Conservation (phyloP, 1,140 invertebrate species). For the Lineus longissimus region DNA sequence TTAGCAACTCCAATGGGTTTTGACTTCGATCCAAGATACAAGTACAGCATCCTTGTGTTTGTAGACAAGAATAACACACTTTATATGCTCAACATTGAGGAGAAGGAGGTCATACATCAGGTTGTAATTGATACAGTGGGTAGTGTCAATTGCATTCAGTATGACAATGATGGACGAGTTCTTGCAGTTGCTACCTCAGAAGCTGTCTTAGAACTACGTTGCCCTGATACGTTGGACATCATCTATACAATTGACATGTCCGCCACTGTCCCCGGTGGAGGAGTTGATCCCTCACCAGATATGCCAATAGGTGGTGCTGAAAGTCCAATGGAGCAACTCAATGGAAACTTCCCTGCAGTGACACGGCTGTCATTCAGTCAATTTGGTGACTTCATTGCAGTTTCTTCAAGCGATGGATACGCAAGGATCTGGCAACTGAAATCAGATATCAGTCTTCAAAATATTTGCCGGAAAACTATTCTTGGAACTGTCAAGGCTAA, state of each 20-base stretch:
- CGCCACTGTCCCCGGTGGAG: neutral
- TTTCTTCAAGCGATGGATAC: conserved; percentile 22
- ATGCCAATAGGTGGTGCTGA: conserved; percentile 13
- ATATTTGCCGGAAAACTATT: conserved; percentile 19
- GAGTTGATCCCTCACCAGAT: neutral
- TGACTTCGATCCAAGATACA: conserved; percentile 30
- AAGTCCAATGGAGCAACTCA: conserved; percentile 12
- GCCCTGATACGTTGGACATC: neutral
- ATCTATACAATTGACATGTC: conserved; percentile 16
- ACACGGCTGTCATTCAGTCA: conserved; percentile 20
- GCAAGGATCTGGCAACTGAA: conserved; percentile 22
- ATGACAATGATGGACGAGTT: conserved; percentile 7
- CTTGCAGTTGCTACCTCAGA: conserved; percentile 15
- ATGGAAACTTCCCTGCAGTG: conserved; percentile 13
- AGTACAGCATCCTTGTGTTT: conserved; percentile 21
- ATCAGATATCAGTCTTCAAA: conserved; percentile 14
- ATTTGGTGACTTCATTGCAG: conserved; percentile 17
- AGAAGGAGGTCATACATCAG: conserved; percentile 8
- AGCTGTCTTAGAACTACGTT: conserved; percentile 10
- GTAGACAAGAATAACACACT: conserved; percentile 20
- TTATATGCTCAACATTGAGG: conserved; percentile 20
- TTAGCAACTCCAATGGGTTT: conserved; percentile 5
- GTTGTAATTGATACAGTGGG: neutral
- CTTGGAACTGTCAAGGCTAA: conserved; percentile 8
- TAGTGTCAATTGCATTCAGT: conserved; percentile 14